Evolutionary conservation across 1,140 invertebrate genomes (phyloP), one percentile per base, ranked within the genome.

Genomic region (Bradynema listronoti): DNA sequence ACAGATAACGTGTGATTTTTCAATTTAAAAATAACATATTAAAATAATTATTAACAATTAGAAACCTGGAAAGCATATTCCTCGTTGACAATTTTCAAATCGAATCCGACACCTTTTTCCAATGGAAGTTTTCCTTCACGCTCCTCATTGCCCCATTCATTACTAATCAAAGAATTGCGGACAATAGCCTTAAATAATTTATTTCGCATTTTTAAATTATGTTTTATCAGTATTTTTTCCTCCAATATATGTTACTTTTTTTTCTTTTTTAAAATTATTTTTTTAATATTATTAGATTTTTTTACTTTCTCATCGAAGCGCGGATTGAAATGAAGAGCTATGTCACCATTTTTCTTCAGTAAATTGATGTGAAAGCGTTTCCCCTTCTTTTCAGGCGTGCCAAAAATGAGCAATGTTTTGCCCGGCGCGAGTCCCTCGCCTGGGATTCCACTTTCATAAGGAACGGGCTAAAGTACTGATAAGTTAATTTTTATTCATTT

Each of bases 351-450:
- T 63, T 75, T 74, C 52, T 72, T 75, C 46, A 75, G 56, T 52
- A 75, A 42, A 41, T 75, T 77, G 60, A 75, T 63, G 55, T 78
- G 68, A 69, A 75, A 75, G 16, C 75, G 65, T 47, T 75, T 77
- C 45, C 63, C 72, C 56, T 75, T 75, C 75, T 75, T 75, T 55
- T 75, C 73, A 9, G 73, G 73, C 22, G 68, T 75, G 11, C 65
- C 73, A 49, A 69, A 77, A 57, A 75, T 56, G 30, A 75, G 19
- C 24, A 75, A 55, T 34, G 69, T 78, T 59, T 75, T 75, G 6
- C 73, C 73, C 16, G 72, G 68, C 24, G 72, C 66, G 47, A 75
- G 52, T 9, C 73, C 73, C 24, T 73, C 71, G 29, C 72, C 72
- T 33, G 62, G 65, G 22, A 75, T 66, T 56, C 75, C 73, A 45